Conservation (phyloP, 92 coral and sea anemone genomes). For the Epizoanthus stellaris region DNA sequence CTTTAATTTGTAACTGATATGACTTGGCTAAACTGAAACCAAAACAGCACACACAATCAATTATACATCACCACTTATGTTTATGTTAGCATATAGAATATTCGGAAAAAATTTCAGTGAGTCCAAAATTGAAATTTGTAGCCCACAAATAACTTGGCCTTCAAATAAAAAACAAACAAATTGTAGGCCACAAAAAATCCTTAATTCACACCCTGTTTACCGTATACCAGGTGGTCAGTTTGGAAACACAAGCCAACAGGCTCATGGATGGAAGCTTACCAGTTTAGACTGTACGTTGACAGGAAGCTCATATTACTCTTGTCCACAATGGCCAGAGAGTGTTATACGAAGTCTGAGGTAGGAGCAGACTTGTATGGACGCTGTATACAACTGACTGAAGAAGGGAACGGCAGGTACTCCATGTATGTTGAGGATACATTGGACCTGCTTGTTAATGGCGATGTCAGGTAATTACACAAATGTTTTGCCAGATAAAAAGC, state of each 20-base stretch:
- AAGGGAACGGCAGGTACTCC: conserved; percentile 4
- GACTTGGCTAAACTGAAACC: too few relatives aligned
- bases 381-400: conserved; percentile 43
- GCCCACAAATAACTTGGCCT: too few relatives aligned
- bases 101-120: too few relatives aligned
- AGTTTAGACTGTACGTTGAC: conserved; percentile 67
- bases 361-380: conserved; percentile 52
- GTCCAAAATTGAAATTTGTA: too few relatives aligned
- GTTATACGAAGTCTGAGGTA: conserved; percentile 69
- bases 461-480: conserved; percentile 17
- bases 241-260: conserved; percentile 65
- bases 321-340: conserved; percentile 57
- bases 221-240: conserved; percentile 64
- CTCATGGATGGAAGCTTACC: conserved; percentile 65
- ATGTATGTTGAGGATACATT: conserved; percentile 36
- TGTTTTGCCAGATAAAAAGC: neutral
- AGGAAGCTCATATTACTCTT: conserved; percentile 47
- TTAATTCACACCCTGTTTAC: too few relatives aligned
- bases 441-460: conserved; percentile 22
- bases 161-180: too few relatives aligned
- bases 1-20: too few relatives aligned
- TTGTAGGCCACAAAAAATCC: too few relatives aligned
- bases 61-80: too few relatives aligned
- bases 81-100: too few relatives aligned
- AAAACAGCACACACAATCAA: too few relatives aligned